Conservation (phyloP, 2,113 vertebrate genomes). For the Periophthalmus modestus region DNA sequence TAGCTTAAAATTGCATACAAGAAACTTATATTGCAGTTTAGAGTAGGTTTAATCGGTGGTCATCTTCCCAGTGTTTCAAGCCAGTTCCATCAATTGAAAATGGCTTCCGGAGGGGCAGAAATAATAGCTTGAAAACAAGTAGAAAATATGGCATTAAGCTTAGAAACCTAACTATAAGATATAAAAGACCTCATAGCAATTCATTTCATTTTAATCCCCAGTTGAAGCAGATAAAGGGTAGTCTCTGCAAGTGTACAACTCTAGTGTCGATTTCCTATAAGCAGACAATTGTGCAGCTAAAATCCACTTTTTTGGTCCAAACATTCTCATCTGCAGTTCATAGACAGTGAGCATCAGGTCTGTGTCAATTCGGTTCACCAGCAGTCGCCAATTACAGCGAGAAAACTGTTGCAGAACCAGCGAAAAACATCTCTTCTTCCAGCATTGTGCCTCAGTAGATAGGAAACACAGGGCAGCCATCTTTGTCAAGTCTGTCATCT, state of each 20-base stretch:
- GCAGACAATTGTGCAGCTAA: slow-evolving; percentile 1
- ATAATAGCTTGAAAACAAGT: not conserved
- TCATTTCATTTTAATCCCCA: slow-evolving; percentile 3
- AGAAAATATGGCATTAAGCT: not conserved
- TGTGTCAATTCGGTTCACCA: slow-evolving; percentile 31
- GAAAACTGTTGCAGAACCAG: slow-evolving; percentile 32
- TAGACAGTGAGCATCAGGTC: slow-evolving; percentile 31
- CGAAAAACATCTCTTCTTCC: slow-evolving; percentile 17
- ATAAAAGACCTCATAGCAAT: not conserved
- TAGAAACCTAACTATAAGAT: not conserved
- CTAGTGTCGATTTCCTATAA: not conserved
- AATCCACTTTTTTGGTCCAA: slow-evolving; percentile 33
- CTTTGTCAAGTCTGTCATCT: slow-evolving; percentile 25
- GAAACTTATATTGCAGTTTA: not conserved
- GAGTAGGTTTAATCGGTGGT: too few species aligned
- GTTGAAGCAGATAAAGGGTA: slow-evolving; percentile 1
- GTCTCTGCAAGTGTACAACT: not conserved
- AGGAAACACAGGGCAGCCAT: slow-evolving; percentile 12
- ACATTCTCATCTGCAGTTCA: slow-evolving; percentile 21
- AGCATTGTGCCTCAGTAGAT: slow-evolving; percentile 41
- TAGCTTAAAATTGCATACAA: not conserved
- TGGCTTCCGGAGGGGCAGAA: not conserved
- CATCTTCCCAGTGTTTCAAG: too few species aligned
- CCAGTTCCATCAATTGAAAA: too few species aligned
- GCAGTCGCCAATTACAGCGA: slow-evolving; percentile 46